Base-by-base conservation (phyloP, 2,888 invertebrate genomes). In the Argyra leucocephala region DNA sequence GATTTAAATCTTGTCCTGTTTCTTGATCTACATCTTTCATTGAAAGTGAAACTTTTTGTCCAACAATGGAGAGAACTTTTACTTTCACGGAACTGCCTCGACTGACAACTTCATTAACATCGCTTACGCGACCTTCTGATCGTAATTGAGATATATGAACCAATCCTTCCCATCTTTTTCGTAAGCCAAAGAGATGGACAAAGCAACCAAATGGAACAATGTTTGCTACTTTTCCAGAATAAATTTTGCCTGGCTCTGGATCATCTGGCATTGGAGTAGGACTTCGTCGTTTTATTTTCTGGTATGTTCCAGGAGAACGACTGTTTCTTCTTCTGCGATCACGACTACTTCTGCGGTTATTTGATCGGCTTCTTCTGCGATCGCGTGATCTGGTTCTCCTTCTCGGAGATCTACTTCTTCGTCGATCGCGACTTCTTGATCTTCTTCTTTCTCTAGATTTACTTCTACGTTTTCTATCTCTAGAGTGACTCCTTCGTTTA, bases 121-220 rank as follows among this genome's bases (percentile, higher is more conserved):
- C 91, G 0, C 91, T 92, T 12, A 99, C 97, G 67, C 97, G 84
- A 0, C 96, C 96, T 80, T 96, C 96, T 0, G 93, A 85, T 61
- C 96, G 82, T 57, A 97, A 80, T 78, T 96, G 92, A 0, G 98
- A 98, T 73, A 99, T 97, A 76, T 99, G 99, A 1, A 97, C 96
- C 0, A 99, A 82, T 0, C 99, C 99, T 78, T 99, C 99, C 88
- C 93, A 93, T 60, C 90, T 85, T 71, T 91, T 89, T 63, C 88
- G 85, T 62, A 99, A 82, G 0, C 96, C 96, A 74, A 96, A 94
- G 23, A 99, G 82, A 80, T 96, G 95, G 0, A 97, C 94, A 78
- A 99, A 99, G 76, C 97, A 97, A 1, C 99, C 99, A 80, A 98
- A 99, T n/a, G 92, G 90, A 64, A 96, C 95, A 70, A 97, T 91